These are phyloP conservation scores for Paramacrobiotus metropolitanus DNA, from an alignment of 1,140 invertebrate species.

Conservation along the genomic window DNA sequence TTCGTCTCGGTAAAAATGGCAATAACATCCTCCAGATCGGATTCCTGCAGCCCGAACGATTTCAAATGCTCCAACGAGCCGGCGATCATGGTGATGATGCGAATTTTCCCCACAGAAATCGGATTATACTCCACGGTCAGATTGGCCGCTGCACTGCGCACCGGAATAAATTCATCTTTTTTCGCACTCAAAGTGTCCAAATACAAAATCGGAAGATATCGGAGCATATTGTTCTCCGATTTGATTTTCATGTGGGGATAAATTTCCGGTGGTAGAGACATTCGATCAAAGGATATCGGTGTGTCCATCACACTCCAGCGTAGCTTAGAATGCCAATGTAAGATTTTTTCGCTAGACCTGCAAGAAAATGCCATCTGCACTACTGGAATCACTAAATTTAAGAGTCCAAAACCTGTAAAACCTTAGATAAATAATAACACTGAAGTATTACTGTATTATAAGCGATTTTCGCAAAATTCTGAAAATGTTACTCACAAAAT, in stretches of 20 bases:
- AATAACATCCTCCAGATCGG: constrained; percentile 89
- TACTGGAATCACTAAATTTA: background rate
- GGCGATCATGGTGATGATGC: constrained; percentile 38
- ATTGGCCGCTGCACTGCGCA: constrained; percentile 9
- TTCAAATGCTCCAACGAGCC: constrained; percentile 45
- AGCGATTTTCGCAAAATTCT: background rate
- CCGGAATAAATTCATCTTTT: constrained; percentile 11
- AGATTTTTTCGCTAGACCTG: background rate
- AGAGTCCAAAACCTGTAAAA: background rate
- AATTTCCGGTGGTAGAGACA: background rate
- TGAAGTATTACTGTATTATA: background rate
- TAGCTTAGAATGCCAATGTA: background rate
- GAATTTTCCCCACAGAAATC: constrained; percentile 28
- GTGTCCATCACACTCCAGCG: background rate
- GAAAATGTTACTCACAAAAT: too few species aligned
- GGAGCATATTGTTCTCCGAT: constrained; percentile 12
- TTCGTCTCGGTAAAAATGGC: constrained; percentile 87
- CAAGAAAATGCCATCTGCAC: background rate
- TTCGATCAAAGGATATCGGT: background rate
- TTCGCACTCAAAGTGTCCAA: constrained; percentile 45
- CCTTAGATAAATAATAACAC: background rate
- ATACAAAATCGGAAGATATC: constrained; percentile 56
- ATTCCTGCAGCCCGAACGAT: constrained; percentile 57
- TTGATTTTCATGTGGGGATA: background rate
- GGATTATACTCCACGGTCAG: constrained; percentile 25